A percentile compares a stretch with the other conserved stretches of the same genome.
phyloP scores from a whole-genome alignment of 2,113 vertebrate genomes.

The Peromyscus californicus region DNA sequence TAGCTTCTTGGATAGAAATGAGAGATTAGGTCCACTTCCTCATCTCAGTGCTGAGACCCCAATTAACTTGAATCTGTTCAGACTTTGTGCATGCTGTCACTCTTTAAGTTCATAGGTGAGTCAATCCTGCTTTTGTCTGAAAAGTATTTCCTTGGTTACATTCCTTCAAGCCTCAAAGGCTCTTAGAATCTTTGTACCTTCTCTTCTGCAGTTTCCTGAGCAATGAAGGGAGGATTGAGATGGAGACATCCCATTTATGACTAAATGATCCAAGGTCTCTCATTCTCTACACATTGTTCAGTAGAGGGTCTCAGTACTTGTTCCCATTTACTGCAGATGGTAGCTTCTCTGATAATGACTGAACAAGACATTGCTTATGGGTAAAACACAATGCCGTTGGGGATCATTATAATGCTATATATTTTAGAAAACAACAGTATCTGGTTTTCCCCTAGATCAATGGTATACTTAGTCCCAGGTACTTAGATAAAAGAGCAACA shows the following conservation, averaged over 20 bases:
- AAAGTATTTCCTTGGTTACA: neutral
- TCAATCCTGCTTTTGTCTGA: neutral
- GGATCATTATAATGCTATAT: neutral
- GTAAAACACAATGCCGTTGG: no score
- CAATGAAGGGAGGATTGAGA: neutral
- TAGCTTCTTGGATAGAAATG: neutral
- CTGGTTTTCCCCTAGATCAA: neutral
- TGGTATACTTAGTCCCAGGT: neutral
- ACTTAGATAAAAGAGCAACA: neutral
- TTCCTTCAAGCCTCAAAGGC: rapidly evolving
- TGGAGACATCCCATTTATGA: neutral
- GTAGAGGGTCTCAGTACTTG: neutral
- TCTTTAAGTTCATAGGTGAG: neutral
- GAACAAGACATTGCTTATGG: neutral
- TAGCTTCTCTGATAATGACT: neutral
- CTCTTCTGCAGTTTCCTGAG: neutral
- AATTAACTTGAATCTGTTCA: neutral
- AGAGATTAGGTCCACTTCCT: neutral
- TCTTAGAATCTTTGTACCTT: neutral
- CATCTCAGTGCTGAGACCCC: neutral
- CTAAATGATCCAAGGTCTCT: neutral
- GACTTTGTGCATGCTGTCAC: neutral
- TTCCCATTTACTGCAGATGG: neutral
- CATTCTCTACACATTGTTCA: neutral
- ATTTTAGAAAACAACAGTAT: neutral